Evolutionary conservation across 2,888 invertebrate genomes (phyloP), one percentile per base, ranked within the genome.

Genomic region (Schizaphis graminum): DNA sequence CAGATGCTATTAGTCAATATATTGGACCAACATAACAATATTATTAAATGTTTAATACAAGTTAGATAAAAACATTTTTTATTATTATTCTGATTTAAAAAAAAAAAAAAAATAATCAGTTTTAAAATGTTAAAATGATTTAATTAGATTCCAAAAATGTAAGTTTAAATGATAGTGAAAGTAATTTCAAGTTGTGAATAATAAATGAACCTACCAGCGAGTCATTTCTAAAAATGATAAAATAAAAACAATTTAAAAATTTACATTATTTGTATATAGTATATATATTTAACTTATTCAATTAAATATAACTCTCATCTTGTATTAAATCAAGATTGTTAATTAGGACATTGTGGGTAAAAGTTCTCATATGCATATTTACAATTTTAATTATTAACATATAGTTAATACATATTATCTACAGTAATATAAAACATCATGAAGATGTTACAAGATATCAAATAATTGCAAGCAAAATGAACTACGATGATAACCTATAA

Each of bases 101-200:
- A 47, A 44, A 47, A 47, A 47, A 44, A 7, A 47, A 7, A 7
- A 2, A 47, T 47, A 47, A 47, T 47, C 44, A 47, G 44, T 47
- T 47, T 47, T 47, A 47, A 47, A 47, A 47, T 47, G 7, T 47
- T 47, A 47, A 47, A 47, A 47, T 47, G 3, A 8, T 47, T 7
- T 47, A 47, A 47, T 47, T 47, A 91, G 13, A 77, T 77, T 44
- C 57, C 28, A 57, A 89, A 57, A 13, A 67, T 41, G 57, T 13
- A 89, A 57, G 56, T 89, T 57, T 8, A 44, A 61, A 57, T 89
- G n/a, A 89, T 61, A 89, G 44, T 89, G 44, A 89, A 89, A 89
- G 57, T 89, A 61, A 88, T 57, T 56, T 35, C 8, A 89, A 28
- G 8, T 56, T 57, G 53, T 35, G 28, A 89, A 89, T 89, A 57